These are phyloP conservation scores for Pelmatolapia mariae DNA, from an alignment of 2,113 vertebrate genomes.

Conservation along the genomic window DNA sequence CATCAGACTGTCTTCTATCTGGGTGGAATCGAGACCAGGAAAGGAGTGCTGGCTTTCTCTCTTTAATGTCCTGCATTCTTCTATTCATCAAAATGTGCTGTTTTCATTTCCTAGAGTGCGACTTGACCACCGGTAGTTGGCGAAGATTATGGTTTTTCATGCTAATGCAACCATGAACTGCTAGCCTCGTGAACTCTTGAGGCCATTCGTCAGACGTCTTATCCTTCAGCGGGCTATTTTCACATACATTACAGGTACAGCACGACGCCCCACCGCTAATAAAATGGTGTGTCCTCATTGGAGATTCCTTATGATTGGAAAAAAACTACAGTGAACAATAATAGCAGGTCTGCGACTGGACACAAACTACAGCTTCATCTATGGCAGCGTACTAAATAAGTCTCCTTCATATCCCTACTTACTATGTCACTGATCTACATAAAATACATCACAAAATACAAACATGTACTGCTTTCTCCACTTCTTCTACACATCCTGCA, in stretches of 20 bases:
- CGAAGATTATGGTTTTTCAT: neutral
- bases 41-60: neutral
- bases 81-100: neutral
- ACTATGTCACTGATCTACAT: neutral
- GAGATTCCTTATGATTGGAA: rapidly evolving
- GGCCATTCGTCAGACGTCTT: neutral
- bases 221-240: neutral
- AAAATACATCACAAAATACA: neutral
- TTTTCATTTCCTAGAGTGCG: neutral
- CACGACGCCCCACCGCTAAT: neutral
- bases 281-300: neutral
- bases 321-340: neutral
- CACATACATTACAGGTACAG: neutral
- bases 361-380: neutral
- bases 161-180: neutral
- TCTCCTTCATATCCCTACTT: neutral
- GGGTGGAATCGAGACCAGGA: neutral
- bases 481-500: neutral
- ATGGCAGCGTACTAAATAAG: neutral
- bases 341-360: neutral
- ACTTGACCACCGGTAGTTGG: neutral
- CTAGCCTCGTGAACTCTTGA: neutral
- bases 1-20: neutral
- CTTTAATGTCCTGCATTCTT: neutral
- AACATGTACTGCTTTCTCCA: neutral